Percentiles rank a stretch among this genome's conserved stretches.
Conservation (phyloP, 2,113 vertebrate genomes). For the Perca fluviatilis region DNA sequence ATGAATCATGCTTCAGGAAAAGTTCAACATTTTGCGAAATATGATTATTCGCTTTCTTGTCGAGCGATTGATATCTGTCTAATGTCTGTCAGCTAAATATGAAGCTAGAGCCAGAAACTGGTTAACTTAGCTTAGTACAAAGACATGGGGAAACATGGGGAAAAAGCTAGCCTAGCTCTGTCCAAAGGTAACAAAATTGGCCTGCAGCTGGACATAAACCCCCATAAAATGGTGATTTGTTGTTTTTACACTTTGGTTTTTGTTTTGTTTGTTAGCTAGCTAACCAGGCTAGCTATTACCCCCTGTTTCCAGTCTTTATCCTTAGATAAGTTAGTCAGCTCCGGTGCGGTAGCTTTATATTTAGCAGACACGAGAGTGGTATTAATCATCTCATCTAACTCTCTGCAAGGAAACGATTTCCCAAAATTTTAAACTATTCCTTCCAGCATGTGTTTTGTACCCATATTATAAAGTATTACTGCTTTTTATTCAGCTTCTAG, state of each 20-base stretch:
- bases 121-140: background rate
- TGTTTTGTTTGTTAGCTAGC: background rate
- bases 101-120: background rate
- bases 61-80: background rate
- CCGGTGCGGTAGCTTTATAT: background rate
- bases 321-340: background rate
- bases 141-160: background rate
- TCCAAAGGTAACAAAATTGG: background rate
- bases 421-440: background rate
- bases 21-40: background rate
- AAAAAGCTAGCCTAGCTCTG: background rate
- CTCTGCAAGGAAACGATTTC: background rate
- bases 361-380: background rate
- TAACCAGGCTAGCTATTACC: background rate
- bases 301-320: background rate
- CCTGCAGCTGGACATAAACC: background rate
- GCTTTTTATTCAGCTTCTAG: background rate
- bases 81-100: background rate
- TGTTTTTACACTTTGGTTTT: no score
- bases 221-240: background rate
- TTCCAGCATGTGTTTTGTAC: background rate
- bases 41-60: background rate
- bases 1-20: background rate
- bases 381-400: background rate
- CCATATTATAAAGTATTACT: background rate